phyloP scores from a whole-genome alignment of 1,140 invertebrate species.

The Oryctes rhinoceros region DNA sequence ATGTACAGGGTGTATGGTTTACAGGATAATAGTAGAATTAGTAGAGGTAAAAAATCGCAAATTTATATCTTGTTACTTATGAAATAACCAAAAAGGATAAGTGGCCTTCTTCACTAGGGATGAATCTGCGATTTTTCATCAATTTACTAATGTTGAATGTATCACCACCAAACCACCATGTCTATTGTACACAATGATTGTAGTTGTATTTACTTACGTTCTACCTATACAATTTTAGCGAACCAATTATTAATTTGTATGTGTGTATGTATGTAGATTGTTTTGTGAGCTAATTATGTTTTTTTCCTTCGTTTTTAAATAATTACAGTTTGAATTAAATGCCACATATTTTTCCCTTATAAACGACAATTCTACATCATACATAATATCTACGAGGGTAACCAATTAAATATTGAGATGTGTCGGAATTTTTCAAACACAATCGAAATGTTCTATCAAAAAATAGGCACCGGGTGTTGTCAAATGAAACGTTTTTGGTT shows the following conservation, averaged over 20 bases:
- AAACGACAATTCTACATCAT: constrained; percentile 2
- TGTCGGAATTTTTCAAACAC: too few relatives aligned
- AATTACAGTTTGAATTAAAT: neutral
- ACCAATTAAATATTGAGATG: neutral
- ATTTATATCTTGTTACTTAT: neutral
- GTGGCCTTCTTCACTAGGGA: too few relatives aligned
- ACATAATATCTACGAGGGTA: constrained; percentile 9
- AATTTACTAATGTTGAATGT: constrained; percentile 13
- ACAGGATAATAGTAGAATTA: constrained; percentile 14
- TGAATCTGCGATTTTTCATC: neutral
- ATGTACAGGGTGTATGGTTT: constrained; percentile 21
- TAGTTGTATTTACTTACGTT: constrained; percentile 14
- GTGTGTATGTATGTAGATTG: constrained; percentile 22
- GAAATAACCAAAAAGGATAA: neutral
- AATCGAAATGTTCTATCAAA: too few relatives aligned
- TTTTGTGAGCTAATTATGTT: neutral
- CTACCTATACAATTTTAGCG: neutral
- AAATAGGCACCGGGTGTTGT: too few relatives aligned
- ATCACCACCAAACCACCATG: constrained; percentile 8
- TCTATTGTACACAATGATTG: constrained; percentile 12
- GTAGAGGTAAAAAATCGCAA: constrained; percentile 9
- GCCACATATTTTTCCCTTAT: neutral
- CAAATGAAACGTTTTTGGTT: too few relatives aligned
- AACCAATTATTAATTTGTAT: constrained; percentile 6
- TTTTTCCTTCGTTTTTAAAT: neutral